phyloP scores from a whole-genome alignment of 2,797 vertebrate species.

The Falco berigora region DNA sequence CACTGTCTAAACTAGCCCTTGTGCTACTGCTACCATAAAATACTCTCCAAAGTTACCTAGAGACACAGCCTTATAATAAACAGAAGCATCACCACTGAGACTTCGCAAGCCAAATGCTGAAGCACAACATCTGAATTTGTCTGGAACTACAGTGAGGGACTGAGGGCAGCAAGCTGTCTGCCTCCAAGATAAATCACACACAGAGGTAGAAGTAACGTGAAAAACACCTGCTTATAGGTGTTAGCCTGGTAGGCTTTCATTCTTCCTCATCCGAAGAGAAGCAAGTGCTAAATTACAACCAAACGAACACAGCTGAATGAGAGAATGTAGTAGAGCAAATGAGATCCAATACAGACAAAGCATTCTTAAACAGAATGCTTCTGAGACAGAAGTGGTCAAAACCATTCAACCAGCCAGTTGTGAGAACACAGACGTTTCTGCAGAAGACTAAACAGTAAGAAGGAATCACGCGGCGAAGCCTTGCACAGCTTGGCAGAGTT shows the following conservation, averaged over 20 bases:
- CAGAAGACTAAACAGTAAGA: rapidly evolving
- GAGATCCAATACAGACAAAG: neutral
- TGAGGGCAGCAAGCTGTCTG: neutral
- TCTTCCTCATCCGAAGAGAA: neutral
- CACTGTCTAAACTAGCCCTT: neutral
- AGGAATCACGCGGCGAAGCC: neutral
- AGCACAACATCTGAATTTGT: neutral
- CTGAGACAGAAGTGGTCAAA: neutral
- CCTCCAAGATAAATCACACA: neutral
- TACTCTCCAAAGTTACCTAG: neutral
- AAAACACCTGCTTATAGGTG: neutral
- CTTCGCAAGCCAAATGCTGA: neutral
- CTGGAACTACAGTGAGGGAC: neutral
- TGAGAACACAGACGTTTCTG: neutral
- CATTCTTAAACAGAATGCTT: neutral
- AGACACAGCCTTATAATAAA: neutral
- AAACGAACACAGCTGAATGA: rapidly evolving
- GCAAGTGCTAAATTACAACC: neutral
- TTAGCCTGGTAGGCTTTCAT: neutral
- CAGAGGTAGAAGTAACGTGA: neutral
- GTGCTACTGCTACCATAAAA: neutral
- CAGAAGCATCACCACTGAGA: neutral
- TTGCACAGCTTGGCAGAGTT: neutral
- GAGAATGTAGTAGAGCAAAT: neutral
- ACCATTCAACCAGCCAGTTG: rapidly evolving